Base-by-base conservation (phyloP, 2,113 vertebrate species). In the Circaetus gallicus region DNA sequence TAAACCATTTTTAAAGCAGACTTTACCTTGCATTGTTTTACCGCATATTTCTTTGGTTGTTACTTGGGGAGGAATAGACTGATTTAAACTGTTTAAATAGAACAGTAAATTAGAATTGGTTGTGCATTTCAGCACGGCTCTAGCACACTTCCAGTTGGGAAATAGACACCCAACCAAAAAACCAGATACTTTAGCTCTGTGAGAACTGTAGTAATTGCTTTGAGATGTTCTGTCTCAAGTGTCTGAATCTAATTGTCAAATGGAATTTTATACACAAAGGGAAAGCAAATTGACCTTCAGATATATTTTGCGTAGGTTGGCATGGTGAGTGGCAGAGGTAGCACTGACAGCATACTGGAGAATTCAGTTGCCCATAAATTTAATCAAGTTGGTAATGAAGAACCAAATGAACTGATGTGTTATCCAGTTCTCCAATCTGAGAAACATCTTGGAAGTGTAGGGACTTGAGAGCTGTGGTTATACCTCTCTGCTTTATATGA, bases 11-110 rank as follows among this genome's bases (percentile, higher is more conserved):
- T 82, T 42, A 83, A 95, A 94, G 55, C 31, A 78, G 74, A 8
- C 45, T 87, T 88, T 74, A 21, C 50, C 61, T 83, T 85, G 72
- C 38, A 73, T 96, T 90, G 66, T 91, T 94, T 94, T 92, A 69
- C 55, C 74, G n/a, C 50, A 5, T 73, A 3, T 73, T 88, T 86
- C 81, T 86, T 85, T 74, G 56, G 78, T 83, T 40, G 58, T 72
- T 70, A 16, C 40, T 66, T 56, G 29, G 36, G 7, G 7, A 71
- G 76, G 62, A 83, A 42, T 9, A 50, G 69, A 6, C 29, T 52
- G 53, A 86, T 81, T 88, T 40, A 56, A 92, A 36, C 25, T 50
- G 24, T 89, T 91, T 38, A 67, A 93, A 78, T 26, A n/a, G 67
- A 80, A 69, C 78, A 53, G 22, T 65, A 56, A 78, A n/a, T 93